Base-by-base conservation (phyloP, 2,888 invertebrate genomes). In the Chloroclysta siterata region DNA sequence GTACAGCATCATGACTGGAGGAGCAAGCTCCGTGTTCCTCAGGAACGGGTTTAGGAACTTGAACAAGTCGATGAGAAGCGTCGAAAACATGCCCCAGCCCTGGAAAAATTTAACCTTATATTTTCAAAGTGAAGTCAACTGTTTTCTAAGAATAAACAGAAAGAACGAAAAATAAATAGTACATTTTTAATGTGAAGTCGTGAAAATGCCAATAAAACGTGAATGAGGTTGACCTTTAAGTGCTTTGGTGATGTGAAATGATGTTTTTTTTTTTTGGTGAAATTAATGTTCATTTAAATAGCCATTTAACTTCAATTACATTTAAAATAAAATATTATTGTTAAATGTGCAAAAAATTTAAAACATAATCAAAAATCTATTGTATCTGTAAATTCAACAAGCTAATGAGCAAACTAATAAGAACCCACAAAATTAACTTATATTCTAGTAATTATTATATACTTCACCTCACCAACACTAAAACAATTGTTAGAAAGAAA, bases 11-110 rank as follows among this genome's bases (percentile, higher is more conserved):
- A 98, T 97, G 5, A 99, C 98, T 0, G 99, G 98, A 75, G 98
- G 97, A 5, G 98, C 97, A 33, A 99, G 94, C 81, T 99, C 99
- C 0, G 99, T 99, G 90, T 99, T 99, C 60, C 99, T 95, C 71
- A 99, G 93, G 94, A 99, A 99, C 14, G 99, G 99, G 48, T 99
- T 97, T 73, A 99, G 94, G 90, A 98, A 99, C 85, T 98, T 98
- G 93, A 99, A 99, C 68, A 99, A 94, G 88, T 99, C 99, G 75
- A 98, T 96, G 65, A 99, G 93, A 65, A 99, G 94, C 82, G 99
- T 99, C 0, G 99, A 98, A 87, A 99, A 99, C 95, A 99, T 97
- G 48, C 97, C 97, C 99, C 99, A 99, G 71, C 98, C 98, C 94
- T 95, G 88, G 6, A 75, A 80, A 71, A 15, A 53, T 66, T 65